These are phyloP conservation scores for Drosophila quadrilineata DNA, from an alignment of 1,140 invertebrate genomes.

Conservation along the genomic window DNA sequence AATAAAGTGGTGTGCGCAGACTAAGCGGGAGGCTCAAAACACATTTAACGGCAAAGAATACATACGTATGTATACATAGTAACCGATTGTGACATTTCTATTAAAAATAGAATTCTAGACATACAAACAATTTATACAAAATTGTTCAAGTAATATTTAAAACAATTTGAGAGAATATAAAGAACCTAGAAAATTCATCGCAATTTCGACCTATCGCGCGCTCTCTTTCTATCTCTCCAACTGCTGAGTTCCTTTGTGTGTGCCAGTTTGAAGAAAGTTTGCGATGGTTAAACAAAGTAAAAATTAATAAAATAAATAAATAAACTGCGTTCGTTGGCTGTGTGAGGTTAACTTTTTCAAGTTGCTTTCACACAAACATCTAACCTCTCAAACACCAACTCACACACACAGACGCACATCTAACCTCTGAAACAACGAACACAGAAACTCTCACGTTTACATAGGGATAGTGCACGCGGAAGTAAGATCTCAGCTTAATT, in stretches of 20 bases:
- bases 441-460: constrained; percentile 1
- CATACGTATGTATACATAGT: constrained; percentile 54
- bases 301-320: constrained; percentile 2
- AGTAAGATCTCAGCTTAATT: constrained; percentile 34
- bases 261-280: constrained; percentile 56
- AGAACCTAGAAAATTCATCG: constrained; percentile 41
- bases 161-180: constrained; percentile 45
- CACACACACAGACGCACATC: constrained; percentile 14
- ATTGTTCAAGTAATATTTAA: constrained; percentile 55
- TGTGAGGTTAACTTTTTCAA: constrained; percentile 50
- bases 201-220: no score
- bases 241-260: constrained; percentile 49
- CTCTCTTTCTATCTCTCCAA: constrained; percentile 23
- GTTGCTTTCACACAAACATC: constrained; percentile 9
- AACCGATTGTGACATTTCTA: constrained; percentile 71
- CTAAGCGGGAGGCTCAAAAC: constrained; percentile 36
- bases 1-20: constrained; percentile 74
- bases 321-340: constrained; percentile 8
- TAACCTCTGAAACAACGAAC: constrained; percentile 5
- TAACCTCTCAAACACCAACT: constrained; percentile 31
- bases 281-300: constrained; percentile 3
- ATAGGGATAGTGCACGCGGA: constrained; percentile 47
- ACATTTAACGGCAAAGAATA: constrained; percentile 35
- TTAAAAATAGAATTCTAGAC: constrained; percentile 68
- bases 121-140: constrained; percentile 53